Conservation (phyloP, 1,140 invertebrate genomes). For the Microplitis mediator region DNA sequence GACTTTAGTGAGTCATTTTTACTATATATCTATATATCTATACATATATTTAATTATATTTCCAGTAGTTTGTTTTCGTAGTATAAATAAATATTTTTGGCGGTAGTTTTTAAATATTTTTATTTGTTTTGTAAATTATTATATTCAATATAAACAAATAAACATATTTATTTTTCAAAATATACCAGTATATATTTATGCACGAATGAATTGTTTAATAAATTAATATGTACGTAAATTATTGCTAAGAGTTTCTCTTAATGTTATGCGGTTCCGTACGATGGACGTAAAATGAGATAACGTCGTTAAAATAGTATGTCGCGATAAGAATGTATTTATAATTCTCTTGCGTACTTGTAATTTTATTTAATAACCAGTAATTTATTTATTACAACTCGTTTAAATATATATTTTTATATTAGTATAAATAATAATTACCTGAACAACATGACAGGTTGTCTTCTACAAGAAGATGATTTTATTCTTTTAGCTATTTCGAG, state of each 20-base stretch:
- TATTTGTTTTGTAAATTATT: not conserved
- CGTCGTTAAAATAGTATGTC: conserved; percentile 48
- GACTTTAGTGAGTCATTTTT: not conserved
- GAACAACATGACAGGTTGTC: conserved; percentile 60
- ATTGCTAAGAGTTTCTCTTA: conserved; percentile 19
- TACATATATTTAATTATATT: not conserved
- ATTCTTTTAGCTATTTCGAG: conserved; percentile 51
- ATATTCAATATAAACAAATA: not conserved
- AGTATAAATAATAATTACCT: conserved; percentile 45
- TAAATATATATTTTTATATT: not conserved
- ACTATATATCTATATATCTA: not conserved
- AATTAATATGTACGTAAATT: not conserved
- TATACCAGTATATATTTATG: not conserved
- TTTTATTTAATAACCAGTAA: not conserved
- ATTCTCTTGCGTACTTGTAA: conserved; percentile 32
- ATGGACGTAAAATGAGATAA: conserved; percentile 51
- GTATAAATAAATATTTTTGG: not conserved
- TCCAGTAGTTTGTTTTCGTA: not conserved
- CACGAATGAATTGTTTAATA: not conserved
- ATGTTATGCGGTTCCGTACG: conserved; percentile 40
- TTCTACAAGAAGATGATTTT: conserved; percentile 55
- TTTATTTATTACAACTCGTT: not conserved
- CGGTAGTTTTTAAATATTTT: not conserved
- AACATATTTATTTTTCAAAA: no score
- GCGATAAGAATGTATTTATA: conserved; percentile 49